These are phyloP conservation scores for Heterocephalus glaber DNA, from an alignment of 2,113 vertebrate genomes.

Conservation along the genomic window DNA sequence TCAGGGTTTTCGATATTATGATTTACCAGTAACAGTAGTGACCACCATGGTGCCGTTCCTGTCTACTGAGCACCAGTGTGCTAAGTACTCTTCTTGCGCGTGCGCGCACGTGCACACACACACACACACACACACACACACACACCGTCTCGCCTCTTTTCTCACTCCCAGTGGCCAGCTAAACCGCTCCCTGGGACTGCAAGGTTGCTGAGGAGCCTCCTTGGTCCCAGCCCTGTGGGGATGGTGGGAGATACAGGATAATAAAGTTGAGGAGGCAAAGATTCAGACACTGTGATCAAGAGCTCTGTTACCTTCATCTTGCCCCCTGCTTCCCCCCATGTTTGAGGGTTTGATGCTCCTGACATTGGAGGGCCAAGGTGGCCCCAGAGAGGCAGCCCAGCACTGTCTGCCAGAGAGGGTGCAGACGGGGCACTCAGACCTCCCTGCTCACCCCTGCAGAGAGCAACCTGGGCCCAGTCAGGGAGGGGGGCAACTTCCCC, in stretches of 20 bases:
- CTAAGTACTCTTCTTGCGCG: rapidly evolving
- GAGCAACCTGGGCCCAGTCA: background rate
- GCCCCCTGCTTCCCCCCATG: background rate
- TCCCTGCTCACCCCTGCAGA: background rate
- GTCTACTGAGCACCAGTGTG: background rate
- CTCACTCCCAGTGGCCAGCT: background rate
- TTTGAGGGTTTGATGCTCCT: too few relatives aligned
- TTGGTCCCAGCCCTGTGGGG: background rate
- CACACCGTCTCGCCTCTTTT: background rate
- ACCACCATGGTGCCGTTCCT: background rate
- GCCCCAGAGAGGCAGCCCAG: background rate
- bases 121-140: background rate
- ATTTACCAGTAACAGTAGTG: background rate
- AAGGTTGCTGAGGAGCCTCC: background rate
- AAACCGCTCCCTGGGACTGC: background rate
- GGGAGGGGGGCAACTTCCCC: background rate
- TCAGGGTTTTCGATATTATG: background rate
- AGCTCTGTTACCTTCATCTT: background rate
- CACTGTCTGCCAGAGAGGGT: background rate
- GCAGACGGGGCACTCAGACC: background rate
- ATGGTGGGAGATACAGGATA: background rate
- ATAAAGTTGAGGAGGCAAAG: background rate
- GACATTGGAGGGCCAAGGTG: background rate
- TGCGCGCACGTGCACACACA: too few relatives aligned
- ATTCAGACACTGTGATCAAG: background rate